phyloP scores from a whole-genome alignment of 2,113 vertebrate genomes.

The Dasyornis broadbenti region DNA sequence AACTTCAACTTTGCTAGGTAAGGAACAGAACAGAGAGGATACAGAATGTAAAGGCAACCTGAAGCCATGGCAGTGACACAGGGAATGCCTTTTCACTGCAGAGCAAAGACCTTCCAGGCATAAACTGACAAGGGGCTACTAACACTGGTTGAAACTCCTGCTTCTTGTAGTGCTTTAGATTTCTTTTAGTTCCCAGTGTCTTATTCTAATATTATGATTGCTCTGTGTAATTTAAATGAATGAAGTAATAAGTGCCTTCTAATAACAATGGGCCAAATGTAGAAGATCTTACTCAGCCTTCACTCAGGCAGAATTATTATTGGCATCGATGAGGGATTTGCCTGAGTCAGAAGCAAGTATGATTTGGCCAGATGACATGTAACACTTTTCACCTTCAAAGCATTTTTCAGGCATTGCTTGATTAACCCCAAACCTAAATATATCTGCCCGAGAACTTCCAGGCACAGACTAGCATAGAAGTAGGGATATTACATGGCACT shows the following conservation, averaged over 20 bases:
- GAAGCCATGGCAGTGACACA: not conserved
- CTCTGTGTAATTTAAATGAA: constrained; percentile 8
- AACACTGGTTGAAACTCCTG: not conserved
- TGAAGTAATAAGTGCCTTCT: constrained; percentile 11
- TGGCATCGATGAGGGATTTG: constrained; percentile 26
- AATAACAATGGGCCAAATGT: constrained; percentile 29
- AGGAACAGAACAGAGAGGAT: not conserved
- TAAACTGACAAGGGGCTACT: not conserved
- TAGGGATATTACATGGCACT: not conserved
- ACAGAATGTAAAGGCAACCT: not conserved
- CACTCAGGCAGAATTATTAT: constrained; percentile 41
- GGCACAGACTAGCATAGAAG: not conserved
- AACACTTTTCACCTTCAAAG: constrained; percentile 45
- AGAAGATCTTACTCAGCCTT: constrained; percentile 35
- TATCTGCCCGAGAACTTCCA: constrained; percentile 6
- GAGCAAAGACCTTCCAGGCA: not conserved
- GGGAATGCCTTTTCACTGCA: not conserved
- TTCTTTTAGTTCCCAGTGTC: not conserved
- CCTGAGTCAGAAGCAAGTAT: constrained; percentile 43
- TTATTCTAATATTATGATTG: not conserved
- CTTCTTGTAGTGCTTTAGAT: not conserved
- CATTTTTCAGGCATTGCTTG: constrained; percentile 27
- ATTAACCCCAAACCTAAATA: constrained; percentile 28
- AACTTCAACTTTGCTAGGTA: not conserved
- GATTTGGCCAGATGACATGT: constrained; percentile 37